Evolutionary conservation across 2,797 vertebrate genomes (phyloP).

Genomic region (Rhyacichthys aspro): DNA sequence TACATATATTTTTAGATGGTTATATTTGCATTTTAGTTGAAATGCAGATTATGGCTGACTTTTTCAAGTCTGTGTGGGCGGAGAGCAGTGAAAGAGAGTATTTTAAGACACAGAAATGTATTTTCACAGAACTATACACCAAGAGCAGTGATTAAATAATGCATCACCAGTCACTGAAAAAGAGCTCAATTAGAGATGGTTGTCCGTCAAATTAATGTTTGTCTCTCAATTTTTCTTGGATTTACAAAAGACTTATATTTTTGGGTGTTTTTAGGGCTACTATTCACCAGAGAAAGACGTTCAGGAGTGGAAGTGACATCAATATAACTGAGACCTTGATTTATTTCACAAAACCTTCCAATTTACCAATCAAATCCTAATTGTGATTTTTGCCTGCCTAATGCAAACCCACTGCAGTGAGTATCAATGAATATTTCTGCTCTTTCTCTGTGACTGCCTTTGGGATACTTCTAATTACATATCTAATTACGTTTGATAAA

Average conservation of each 20-base stretch:
- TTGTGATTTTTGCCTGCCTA: too few species aligned
- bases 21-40: background rate
- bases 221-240: conserved; percentile 12
- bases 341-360: too few species aligned
- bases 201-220: conserved; percentile 53
- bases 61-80: background rate
- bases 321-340: too few species aligned
- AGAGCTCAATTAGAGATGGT: conserved; percentile 58
- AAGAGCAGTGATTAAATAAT: conserved; percentile 40
- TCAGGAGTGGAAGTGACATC: too few species aligned
- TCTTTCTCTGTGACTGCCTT: conserved; percentile 38
- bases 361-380: too few species aligned
- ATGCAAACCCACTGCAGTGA: background rate
- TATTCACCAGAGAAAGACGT: too few species aligned
- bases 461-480: conserved; percentile 46
- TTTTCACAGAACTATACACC: conserved; percentile 43
- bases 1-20: too few species aligned
- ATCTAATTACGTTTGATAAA: conserved; percentile 55
- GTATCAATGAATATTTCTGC: background rate
- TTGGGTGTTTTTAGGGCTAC: background rate
- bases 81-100: conserved; percentile 8
- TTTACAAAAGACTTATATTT: conserved; percentile 11
- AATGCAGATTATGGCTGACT: background rate
- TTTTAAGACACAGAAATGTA: conserved; percentile 53
- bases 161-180: conserved; percentile 52